Base-by-base conservation (phyloP, 2,888 invertebrate genomes). In the Drosophila rellima region DNA sequence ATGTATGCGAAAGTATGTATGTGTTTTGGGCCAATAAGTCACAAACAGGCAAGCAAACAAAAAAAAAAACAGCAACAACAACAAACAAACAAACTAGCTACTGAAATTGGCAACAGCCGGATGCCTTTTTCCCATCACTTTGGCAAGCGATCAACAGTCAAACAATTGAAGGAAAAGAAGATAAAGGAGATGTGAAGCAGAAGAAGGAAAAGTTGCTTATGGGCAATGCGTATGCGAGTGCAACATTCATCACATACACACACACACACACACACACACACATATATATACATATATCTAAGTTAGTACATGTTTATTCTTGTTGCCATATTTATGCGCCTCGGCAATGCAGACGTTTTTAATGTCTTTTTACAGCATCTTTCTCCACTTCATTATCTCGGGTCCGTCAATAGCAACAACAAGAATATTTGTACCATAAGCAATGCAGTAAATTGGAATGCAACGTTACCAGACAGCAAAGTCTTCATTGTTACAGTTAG, bases 61-160 rank as follows among this genome's bases (percentile, higher is more conserved):
- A 52, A 29, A 26, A 69, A 73, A 23, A 61, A 45, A 7, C 5
- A 20, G 20, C 4, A 52, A 29, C 23, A 61, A 45, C 26, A 37
- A 51, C 50, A 70, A 74, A 59, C 76, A 62, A 70, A 66, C 78
- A 69, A 75, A 72, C 72, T 40, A 51, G 68, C 75, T 55, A 69
- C 82, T 80, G 68, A 82, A 83, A 86, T 86, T 83, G 83, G 83
- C 83, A 78, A 86, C 66, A 82, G 78, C 76, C 83, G 83, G 84
- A 84, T 82, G 81, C 82, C 75, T 70, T 79, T 72, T 74, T 62
- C 77, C 69, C 77, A 80, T 67, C 67, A 82, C 80, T 70, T 71
- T 74, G 82, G 82, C 77, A 77, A 70, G 65, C 82, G 85, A 82
- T 82, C 82, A 82, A 70, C 66, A 65, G 59, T 37, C 61, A 69